Evolutionary conservation across 2,797 vertebrate species (phyloP).

Genomic region (Chaetodon trifasciatus): DNA sequence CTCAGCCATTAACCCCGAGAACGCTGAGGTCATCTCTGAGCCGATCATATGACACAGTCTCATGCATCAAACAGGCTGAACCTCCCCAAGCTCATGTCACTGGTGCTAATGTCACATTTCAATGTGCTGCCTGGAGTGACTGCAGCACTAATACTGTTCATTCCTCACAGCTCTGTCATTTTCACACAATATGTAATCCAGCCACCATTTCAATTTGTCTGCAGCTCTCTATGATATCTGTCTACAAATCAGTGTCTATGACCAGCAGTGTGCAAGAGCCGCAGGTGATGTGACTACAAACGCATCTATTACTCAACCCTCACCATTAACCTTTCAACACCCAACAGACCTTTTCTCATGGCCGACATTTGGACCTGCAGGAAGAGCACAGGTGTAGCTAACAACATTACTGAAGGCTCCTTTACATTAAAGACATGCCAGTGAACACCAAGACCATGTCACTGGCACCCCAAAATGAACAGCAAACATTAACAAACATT

Average conservation of each 20-base stretch:
- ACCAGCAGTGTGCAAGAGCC: conserved; percentile 45
- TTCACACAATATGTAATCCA: conserved; percentile 50
- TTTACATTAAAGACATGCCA: conserved; percentile 28
- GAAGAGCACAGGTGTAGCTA: conserved; percentile 48
- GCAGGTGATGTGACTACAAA: conserved; percentile 50
- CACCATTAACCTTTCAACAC: conserved; percentile 70
- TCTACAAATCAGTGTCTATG: conserved; percentile 55
- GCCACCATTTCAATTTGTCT: conserved; percentile 64
- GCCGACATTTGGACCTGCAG: conserved; percentile 51
- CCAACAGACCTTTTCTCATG: conserved; percentile 51
- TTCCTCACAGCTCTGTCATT: conserved; percentile 43
- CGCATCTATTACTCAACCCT: conserved; percentile 38
- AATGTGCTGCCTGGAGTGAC: conserved; percentile 47
- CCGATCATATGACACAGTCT: conserved; percentile 30
- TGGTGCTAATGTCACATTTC: conserved; percentile 42
- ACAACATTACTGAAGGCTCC: conserved; percentile 51
- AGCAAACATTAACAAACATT: conserved; percentile 4
- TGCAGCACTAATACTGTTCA: conserved; percentile 41
- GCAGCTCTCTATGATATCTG: conserved; percentile 50
- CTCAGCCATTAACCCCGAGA: conserved; percentile 60
- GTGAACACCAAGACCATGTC: not conserved
- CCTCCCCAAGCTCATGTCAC: conserved; percentile 22
- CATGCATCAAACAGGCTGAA: conserved; percentile 41
- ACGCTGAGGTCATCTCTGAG: conserved; percentile 47
- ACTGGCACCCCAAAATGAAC: not conserved